Evolutionary conservation across 1,140 invertebrate species (phyloP).

Genomic region (Antheraea pernyi): DNA sequence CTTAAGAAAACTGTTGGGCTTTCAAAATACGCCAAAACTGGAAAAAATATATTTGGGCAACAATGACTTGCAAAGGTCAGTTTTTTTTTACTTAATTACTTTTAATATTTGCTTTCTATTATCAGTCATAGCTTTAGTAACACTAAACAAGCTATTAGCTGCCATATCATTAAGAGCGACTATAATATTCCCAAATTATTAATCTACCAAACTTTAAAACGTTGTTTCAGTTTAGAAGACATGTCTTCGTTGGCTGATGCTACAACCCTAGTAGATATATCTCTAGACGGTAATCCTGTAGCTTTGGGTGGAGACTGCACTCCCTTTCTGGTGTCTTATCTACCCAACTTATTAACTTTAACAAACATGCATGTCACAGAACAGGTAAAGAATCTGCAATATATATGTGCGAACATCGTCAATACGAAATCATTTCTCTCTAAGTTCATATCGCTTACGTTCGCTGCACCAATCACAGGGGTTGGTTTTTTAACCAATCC

Average conservation of each 20-base stretch:
- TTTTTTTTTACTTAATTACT: not conserved
- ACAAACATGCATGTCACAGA: conserved; percentile 89
- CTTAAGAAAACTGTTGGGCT: conserved; percentile 88
- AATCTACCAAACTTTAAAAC: not conserved
- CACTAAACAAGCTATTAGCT: not conserved
- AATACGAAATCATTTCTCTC: no score
- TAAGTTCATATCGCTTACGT: no score
- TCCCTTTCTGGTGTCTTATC: conserved; percentile 88
- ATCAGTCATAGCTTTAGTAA: not conserved
- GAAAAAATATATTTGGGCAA: conserved; percentile 92
- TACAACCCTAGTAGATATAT: conserved; percentile 87
- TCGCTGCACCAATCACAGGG: no score
- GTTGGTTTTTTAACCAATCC: no score
- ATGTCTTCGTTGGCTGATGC: conserved; percentile 88
- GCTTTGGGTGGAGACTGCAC: conserved; percentile 86
- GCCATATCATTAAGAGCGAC: not conserved
- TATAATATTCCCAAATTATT: no score
- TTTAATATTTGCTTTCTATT: not conserved
- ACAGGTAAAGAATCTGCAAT: conserved; percentile 67
- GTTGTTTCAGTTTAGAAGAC: conserved; percentile 86
- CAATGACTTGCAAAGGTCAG: conserved; percentile 89
- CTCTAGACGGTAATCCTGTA: conserved; percentile 93
- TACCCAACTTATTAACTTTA: conserved; percentile 84
- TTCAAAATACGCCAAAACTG: conserved; percentile 88
- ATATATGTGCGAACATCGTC: no score